phyloP scores from a whole-genome alignment of 2,888 invertebrate genomes.

The Seira ritae region DNA sequence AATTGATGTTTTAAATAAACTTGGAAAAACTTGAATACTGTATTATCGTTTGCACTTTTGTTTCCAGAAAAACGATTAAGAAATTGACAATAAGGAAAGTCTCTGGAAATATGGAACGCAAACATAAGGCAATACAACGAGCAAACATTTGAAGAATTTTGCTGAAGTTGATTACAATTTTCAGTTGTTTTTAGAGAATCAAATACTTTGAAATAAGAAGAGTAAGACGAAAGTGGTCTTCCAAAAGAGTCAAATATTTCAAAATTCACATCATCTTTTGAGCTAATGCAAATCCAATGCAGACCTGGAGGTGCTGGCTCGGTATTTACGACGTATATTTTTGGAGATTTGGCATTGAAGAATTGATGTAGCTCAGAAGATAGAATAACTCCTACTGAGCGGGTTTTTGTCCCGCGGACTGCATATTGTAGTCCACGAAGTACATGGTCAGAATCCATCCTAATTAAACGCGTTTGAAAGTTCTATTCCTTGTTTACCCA shows the following conservation, averaged over 20 bases:
- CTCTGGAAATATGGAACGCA: not conserved
- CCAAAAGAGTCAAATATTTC: conserved; percentile 28
- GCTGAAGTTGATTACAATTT: conserved; percentile 22
- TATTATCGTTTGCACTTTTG: too few relatives aligned
- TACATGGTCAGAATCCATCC: too few relatives aligned
- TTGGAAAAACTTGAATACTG: too few relatives aligned
- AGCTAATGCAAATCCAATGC: conserved; percentile 20
- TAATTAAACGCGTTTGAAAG: not conserved
- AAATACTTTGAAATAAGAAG: not conserved
- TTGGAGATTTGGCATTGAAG: not conserved
- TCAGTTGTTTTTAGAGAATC: not conserved
- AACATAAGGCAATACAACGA: conserved; percentile 1
- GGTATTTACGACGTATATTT: conserved; percentile 13
- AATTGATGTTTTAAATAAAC: too few relatives aligned
- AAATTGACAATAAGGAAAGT: conserved; percentile 20
- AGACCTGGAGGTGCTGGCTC: not conserved
- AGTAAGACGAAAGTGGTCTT: not conserved
- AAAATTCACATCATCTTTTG: not conserved
- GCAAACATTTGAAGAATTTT: not conserved
- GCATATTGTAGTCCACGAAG: too few relatives aligned
- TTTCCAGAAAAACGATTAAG: not conserved
- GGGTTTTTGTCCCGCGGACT: not conserved
- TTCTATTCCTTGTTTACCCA: not conserved
- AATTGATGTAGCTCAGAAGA: not conserved
- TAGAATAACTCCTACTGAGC: not conserved